phyloP scores from a whole-genome alignment of 2,113 vertebrate species.

The Phycodurus eques region DNA sequence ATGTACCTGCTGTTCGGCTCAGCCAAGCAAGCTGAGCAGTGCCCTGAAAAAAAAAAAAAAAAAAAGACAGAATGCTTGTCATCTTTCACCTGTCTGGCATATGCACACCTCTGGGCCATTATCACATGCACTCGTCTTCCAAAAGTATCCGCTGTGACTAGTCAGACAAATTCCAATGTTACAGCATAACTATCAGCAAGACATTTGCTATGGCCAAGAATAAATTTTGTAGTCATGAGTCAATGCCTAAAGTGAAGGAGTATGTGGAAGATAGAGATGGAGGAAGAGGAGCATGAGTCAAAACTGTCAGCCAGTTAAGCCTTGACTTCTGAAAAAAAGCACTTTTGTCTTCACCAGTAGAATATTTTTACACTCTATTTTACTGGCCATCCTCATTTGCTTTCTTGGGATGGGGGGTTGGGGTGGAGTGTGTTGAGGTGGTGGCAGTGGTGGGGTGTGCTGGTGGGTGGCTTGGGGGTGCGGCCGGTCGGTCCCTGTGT shows the following conservation, averaged over 20 bases:
- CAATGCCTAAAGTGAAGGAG: slow-evolving; percentile 18
- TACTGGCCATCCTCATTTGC: neutral
- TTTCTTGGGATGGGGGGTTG: no score
- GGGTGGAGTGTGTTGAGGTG: no score
- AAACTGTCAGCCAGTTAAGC: slow-evolving; percentile 8
- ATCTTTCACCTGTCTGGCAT: slow-evolving; percentile 65
- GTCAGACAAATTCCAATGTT: slow-evolving; percentile 66
- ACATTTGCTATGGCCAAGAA: slow-evolving; percentile 59
- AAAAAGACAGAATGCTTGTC: slow-evolving; percentile 53
- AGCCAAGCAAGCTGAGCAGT: slow-evolving; percentile 26
- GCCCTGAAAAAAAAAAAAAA: slow-evolving; percentile 25
- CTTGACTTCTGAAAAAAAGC: neutral
- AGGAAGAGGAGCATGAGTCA: slow-evolving; percentile 9
- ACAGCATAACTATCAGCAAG: slow-evolving; percentile 54
- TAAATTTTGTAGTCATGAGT: slow-evolving; percentile 48
- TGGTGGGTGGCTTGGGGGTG: no score
- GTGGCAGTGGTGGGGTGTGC: no score
- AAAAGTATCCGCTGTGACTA: slow-evolving; percentile 56
- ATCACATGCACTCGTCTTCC: slow-evolving; percentile 58
- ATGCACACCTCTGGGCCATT: slow-evolving; percentile 49
- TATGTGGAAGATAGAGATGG: slow-evolving; percentile 8
- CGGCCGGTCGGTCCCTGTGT: no score
- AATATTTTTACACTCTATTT: neutral
- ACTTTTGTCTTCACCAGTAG: neutral
- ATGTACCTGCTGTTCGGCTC: slow-evolving; percentile 53